phyloP scores from a whole-genome alignment of 2,113 vertebrate species.

The Syngnathus floridae region DNA sequence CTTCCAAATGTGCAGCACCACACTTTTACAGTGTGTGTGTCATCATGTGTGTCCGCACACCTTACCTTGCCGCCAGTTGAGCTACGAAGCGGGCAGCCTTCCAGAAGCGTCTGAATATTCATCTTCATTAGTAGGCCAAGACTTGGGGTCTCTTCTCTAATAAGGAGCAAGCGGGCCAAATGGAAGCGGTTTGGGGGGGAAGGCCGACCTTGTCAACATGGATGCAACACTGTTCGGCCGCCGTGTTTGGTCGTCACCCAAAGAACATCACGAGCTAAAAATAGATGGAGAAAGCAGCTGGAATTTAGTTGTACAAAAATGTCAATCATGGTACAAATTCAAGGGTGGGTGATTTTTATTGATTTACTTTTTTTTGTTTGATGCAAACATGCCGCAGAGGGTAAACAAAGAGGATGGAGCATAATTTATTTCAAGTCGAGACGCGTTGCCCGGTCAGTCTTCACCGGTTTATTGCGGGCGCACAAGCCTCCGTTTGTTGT shows the following conservation, averaged over 20 bases:
- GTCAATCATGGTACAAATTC: not conserved
- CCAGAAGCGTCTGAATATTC: conserved; percentile 74
- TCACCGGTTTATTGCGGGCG: not conserved
- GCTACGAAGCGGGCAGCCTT: conserved; percentile 65
- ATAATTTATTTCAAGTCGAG: conserved; percentile 17
- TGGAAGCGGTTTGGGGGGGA: conserved; percentile 16
- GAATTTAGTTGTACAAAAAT: no score
- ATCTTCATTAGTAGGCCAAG: conserved; percentile 75
- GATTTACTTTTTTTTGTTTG: not conserved
- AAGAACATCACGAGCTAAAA: not conserved
- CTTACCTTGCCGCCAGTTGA: conserved; percentile 68
- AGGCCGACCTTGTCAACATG: conserved; percentile 23
- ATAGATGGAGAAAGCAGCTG: not conserved
- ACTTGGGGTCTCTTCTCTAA: conserved; percentile 61
- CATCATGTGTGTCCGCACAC: not conserved
- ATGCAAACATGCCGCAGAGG: not conserved
- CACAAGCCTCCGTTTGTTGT: not conserved
- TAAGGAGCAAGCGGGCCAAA: conserved; percentile 58
- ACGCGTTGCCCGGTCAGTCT: not conserved
- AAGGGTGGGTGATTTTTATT: not conserved
- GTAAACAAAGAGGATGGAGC: not conserved
- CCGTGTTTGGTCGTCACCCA: not conserved
- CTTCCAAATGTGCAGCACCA: not conserved
- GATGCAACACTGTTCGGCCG: conserved; percentile 20
- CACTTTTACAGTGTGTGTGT: conserved; percentile 17